These are phyloP conservation scores for Drosophila neocordata DNA, from an alignment of 1,140 invertebrate genomes.

Conservation along the genomic window DNA sequence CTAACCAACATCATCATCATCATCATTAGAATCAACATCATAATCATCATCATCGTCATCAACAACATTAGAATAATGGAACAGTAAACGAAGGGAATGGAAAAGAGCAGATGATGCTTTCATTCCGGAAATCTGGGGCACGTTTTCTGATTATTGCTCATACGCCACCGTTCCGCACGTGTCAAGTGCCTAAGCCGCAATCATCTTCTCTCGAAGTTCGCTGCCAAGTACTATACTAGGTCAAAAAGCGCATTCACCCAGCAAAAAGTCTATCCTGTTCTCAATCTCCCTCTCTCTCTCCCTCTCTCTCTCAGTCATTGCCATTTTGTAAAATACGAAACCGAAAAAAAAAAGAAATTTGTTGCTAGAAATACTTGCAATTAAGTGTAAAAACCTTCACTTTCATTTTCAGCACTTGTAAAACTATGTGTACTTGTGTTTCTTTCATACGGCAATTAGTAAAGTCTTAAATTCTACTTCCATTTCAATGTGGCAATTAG, in stretches of 20 bases:
- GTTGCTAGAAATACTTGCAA: slow-evolving; percentile 33
- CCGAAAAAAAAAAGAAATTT: too few species aligned
- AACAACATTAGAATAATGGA: neutral
- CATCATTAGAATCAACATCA: neutral
- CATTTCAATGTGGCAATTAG: slow-evolving; percentile 19
- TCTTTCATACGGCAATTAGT: slow-evolving; percentile 13
- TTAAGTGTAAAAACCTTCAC: slow-evolving; percentile 20
- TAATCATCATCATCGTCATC: neutral
- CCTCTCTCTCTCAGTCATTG: neutral
- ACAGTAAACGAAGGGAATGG: neutral
- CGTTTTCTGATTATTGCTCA: slow-evolving; percentile 56
- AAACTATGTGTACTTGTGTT: slow-evolving; percentile 6
- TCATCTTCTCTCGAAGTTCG: slow-evolving; percentile 7
- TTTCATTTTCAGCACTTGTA: slow-evolving; percentile 31
- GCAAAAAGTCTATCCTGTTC: slow-evolving; percentile 9
- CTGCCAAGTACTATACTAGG: slow-evolving; percentile 35
- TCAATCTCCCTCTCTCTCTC: neutral
- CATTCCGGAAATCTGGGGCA: slow-evolving; percentile 54
- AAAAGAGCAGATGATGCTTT: neutral
- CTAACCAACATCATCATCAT: neutral
- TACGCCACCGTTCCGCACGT: slow-evolving; percentile 35
- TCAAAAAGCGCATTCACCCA: slow-evolving; percentile 73
- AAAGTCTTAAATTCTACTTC: slow-evolving; percentile 9
- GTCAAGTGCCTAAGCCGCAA: slow-evolving; percentile 43
- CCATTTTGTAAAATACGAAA: slow-evolving; percentile 36